A percentile compares a stretch with the other conserved stretches of the same genome.
Evolutionary conservation across 2,888 invertebrate genomes (phyloP).

Genomic region (Tetanocera ferruginea): DNA sequence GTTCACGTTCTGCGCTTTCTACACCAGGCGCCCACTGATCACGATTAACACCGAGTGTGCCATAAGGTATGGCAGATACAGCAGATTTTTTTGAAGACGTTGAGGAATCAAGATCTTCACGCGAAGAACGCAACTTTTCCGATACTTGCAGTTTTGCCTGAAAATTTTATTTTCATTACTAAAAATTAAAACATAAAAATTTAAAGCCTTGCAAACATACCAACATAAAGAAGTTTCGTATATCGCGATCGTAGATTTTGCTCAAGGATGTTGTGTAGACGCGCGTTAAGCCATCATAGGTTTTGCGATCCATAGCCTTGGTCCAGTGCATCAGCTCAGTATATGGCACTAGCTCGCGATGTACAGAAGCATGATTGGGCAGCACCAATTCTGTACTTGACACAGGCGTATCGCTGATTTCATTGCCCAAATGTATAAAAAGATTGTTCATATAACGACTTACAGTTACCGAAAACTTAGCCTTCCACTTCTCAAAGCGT

Average conservation of each 20-base stretch:
- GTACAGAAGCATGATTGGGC: conserved; percentile 84
- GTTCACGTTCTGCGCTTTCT: conserved; percentile 73
- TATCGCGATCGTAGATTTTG: conserved; percentile 90
- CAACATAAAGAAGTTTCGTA: conserved; percentile 70
- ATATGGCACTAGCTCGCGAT: conserved; percentile 88
- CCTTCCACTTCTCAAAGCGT: conserved; percentile 82
- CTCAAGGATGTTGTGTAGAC: conserved; percentile 87
- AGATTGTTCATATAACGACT: conserved; percentile 93
- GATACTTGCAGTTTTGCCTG: conserved; percentile 67
- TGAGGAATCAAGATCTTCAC: conserved; percentile 69
- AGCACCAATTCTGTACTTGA: conserved; percentile 74
- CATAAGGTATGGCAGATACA: conserved; percentile 65
- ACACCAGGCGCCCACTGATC: conserved; percentile 77
- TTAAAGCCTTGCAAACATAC: conserved; percentile 45
- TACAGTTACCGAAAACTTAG: conserved; percentile 85
- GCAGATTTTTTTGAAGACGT: conserved; percentile 69
- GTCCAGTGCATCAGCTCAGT: conserved; percentile 93
- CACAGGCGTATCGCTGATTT: conserved; percentile 74
- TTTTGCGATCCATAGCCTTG: conserved; percentile 86
- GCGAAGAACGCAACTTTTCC: conserved; percentile 66
- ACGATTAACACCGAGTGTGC: conserved; percentile 74
- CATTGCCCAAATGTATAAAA: conserved; percentile 91
- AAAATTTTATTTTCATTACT: neutral
- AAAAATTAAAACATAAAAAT: neutral
- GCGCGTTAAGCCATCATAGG: conserved; percentile 84